These are phyloP conservation scores for Papilio demoleus DNA, from an alignment of 2,888 invertebrate species.

Conservation along the genomic window DNA sequence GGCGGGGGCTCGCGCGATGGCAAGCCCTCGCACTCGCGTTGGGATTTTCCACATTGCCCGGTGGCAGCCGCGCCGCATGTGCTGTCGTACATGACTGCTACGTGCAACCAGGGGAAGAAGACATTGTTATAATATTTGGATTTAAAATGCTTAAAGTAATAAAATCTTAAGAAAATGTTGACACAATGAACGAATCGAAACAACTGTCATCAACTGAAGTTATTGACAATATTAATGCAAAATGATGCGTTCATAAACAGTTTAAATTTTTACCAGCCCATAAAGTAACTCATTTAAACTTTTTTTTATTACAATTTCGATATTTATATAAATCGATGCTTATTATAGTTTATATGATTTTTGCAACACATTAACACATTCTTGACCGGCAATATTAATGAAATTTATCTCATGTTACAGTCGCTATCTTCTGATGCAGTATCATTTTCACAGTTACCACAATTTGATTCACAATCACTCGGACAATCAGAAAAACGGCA, in stretches of 20 bases:
- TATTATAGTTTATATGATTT: no score
- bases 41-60: conserved; percentile 85
- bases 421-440: no score
- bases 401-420: no score
- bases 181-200: conserved; percentile 43
- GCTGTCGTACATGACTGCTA: conserved; percentile 85
- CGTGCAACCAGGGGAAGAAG: conserved; percentile 17
- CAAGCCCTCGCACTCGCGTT: conserved; percentile 85
- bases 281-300: no score
- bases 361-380: no score
- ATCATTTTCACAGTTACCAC: no score
- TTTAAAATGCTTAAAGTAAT: neutral
- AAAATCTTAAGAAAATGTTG: conserved; percentile 35
- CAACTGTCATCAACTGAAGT: conserved; percentile 43
- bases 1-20: conserved; percentile 85
- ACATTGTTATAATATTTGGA: conserved; percentile 16
- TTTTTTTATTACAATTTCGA: no score
- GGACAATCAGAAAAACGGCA: no score
- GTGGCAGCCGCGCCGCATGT: conserved; percentile 88
- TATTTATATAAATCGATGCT: no score
- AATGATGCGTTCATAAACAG: conserved; percentile 26
- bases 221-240: conserved; percentile 44
- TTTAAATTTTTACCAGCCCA: neutral
- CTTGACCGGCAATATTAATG: no score
- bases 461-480: no score